Conservation (phyloP, 1,140 invertebrate genomes). For the Plutomurus gul region DNA sequence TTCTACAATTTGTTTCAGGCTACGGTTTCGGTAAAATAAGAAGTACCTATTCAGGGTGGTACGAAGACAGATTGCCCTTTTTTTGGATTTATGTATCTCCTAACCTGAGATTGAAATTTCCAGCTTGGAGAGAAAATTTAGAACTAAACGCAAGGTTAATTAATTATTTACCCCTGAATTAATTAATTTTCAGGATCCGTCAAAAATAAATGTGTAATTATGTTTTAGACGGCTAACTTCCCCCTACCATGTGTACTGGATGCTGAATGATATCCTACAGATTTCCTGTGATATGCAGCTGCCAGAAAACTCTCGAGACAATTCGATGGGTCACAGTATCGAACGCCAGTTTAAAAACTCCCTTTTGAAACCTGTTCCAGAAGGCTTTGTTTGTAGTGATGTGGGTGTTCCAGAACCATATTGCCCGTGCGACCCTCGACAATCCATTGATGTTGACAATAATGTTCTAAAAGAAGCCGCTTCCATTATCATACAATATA, state of each 20-base stretch:
- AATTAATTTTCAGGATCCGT: not conserved
- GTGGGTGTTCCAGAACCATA: not conserved
- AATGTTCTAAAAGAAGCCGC: not conserved
- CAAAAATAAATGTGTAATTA: conserved; percentile 45
- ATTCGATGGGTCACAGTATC: not conserved
- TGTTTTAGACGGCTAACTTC: conserved; percentile 27
- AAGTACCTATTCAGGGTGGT: conserved; percentile 61
- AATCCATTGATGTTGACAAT: not conserved
- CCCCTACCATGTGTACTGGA: conserved; percentile 15
- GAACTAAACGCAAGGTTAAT: not conserved
- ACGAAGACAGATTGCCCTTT: conserved; percentile 65
- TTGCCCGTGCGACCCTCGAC: not conserved
- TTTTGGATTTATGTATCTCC: conserved; percentile 61
- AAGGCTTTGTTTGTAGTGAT: not conserved
- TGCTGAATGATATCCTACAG: conserved; percentile 2
- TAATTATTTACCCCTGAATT: not conserved
- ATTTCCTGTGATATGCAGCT: not conserved
- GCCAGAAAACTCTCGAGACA: not conserved
- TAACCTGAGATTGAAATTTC: conserved; percentile 58
- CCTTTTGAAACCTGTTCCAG: not conserved
- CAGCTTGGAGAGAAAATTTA: conserved; percentile 46
- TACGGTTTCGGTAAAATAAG: conserved; percentile 55
- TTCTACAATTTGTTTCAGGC: not conserved
- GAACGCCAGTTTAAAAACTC: not conserved
- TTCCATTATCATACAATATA: not conserved